Percentiles rank a stretch among this genome's conserved stretches.
Conservation (phyloP, 2,113 vertebrate genomes). For the Motacilla alba region DNA sequence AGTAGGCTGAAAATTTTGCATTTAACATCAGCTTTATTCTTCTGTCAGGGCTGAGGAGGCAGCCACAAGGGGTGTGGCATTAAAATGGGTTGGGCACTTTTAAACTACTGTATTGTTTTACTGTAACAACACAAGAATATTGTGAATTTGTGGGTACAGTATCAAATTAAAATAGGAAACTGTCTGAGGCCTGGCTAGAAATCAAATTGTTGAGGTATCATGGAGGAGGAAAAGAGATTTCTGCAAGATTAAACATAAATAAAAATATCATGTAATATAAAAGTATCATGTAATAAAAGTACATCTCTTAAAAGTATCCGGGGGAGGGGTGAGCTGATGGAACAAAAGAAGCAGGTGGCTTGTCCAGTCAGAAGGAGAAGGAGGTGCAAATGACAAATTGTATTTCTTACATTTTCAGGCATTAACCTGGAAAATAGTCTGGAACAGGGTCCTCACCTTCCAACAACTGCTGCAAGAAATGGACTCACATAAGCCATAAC, state of each 20-base stretch:
- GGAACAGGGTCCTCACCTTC: neutral
- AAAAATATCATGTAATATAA: neutral
- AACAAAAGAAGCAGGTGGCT: neutral
- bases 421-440: neutral
- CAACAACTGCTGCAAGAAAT: neutral
- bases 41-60: neutral
- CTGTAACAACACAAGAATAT: neutral
- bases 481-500: conserved; percentile 23
- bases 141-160: neutral
- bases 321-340: neutral
- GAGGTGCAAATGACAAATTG: neutral
- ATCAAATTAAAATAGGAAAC: neutral
- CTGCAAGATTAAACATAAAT: neutral
- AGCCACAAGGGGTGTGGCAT: neutral
- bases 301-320: neutral
- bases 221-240: neutral
- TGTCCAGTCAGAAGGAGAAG: neutral
- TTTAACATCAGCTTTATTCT: conserved; percentile 18
- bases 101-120: conserved; percentile 1
- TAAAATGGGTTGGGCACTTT: neutral
- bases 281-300: neutral
- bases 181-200: neutral
- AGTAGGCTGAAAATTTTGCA: conserved; percentile 10
- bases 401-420: neutral
- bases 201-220: neutral